Evolutionary conservation across 2,113 vertebrate genomes (phyloP), one percentile per base, ranked within the genome.

Genomic region (Arenaria interpres): DNA sequence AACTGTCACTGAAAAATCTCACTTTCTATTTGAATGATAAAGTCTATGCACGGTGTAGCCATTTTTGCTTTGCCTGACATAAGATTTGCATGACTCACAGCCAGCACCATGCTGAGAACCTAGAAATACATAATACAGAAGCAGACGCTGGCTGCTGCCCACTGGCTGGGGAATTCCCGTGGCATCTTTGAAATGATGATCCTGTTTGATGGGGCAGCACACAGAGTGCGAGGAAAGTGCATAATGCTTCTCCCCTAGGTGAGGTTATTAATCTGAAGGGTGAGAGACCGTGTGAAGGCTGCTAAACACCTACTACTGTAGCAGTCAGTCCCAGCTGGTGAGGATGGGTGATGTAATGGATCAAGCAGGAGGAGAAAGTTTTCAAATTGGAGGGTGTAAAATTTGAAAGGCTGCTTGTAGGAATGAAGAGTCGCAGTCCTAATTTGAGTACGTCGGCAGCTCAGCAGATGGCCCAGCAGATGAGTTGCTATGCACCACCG

Each of bases 21-120:
- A 94, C 95, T 96, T 97, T 97, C 96, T 95, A 69, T 95, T 82
- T 93, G 89, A 95, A 87, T 93, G 90, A 95, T 77, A 39, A 93
- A 91, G 93, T 96, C 89, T 93, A n/a, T 91, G 67, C 77, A 32
- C 20, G 30, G 62, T 48, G 54, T 63, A 94, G 66, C 84, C 86
- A 69, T 95, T 97, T 96, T 91, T 93, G 80, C 94, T 87, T 89
- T 89, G 92, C 76, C 56, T 89, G 86, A 83, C 54, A 13, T 90
- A 33, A 92, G 77, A 92, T 94, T 88, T 96, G 93, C 71, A 88
- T 96, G 93, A 97, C 63, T 97, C 89, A 91, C 18, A 62, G 53
- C 51, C 83, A 92, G 8, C 62, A 88, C 45, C 32, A 6, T 27
- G 62, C 74, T 69, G 74, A 78, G 71, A 54, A 89, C 67, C 72